Base-by-base conservation (phyloP, 2,888 invertebrate species). In the Nymphalis polychloros region DNA sequence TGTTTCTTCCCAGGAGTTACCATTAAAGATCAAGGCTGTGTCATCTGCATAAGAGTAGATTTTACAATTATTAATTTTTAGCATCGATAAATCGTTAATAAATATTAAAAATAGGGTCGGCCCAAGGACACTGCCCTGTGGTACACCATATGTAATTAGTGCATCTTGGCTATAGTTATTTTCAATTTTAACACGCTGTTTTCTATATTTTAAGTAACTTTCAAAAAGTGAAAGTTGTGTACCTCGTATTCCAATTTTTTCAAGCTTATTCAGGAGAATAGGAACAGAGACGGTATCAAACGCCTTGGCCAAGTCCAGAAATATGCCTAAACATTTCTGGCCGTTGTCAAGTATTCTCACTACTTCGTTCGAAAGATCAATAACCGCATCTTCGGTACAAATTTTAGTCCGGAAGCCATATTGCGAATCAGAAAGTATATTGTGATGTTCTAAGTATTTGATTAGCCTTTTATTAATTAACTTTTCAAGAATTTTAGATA, bases 401-500 rank as follows among this genome's bases (percentile, higher is more conserved):
- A 20, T 47, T 17, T 46, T 53, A 8, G 31, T 55, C 8, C 72
- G 55, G 60, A 73, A 73, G 23, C 71, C 72, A 62, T 50, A 72
- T 49, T 73, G 72, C 27, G 47, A 47, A 13, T n/a, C 10, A 5
- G 64, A 57, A 13, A 72, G 17, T 7, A 69, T 46, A 17, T 65
- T 65, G 35, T 66, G 59, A 27, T 65, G 63, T 31, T 63, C 49
- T 17, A 68, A 19, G 47, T 59, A 73, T 23, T 68, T 49, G n/a
- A 61, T 16, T 16, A 73, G 52, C 48, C 71, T 59, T 10, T 17
- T 63, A 31, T 72, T 74, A 8, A 74, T 59, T n/a, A 72, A 13
- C 27, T 64, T 68, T 67, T 74, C 72, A 46, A 74, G 47, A 3
- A 72, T 64, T 72, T 74, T 74, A 4, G 71, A 74, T 13, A 74